These are phyloP conservation scores for Drosophila pseudoananassae DNA, from an alignment of 1,140 invertebrate genomes.

Conservation along the genomic window DNA sequence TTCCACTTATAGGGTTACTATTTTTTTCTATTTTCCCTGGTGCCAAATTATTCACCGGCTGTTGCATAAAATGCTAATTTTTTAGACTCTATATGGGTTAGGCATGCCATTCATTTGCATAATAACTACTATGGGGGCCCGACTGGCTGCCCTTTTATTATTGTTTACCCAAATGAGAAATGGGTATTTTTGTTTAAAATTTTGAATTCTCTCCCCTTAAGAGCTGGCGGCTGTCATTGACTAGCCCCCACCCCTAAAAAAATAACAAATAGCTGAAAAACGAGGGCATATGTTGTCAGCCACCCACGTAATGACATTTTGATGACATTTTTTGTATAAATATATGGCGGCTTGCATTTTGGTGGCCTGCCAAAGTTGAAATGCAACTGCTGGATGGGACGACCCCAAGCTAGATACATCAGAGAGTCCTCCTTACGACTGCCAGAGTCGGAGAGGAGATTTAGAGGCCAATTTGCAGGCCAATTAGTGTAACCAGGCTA, in stretches of 20 bases:
- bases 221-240: conserved; percentile 3
- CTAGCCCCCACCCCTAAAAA: not conserved
- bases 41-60: conserved; percentile 50
- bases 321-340: conserved; percentile 66
- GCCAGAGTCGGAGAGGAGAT: conserved; percentile 3
- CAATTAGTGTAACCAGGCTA: conserved; percentile 63
- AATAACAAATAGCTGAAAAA: conserved; percentile 3
- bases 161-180: conserved; percentile 43
- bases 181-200: conserved; percentile 38
- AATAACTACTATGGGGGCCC: conserved; percentile 25
- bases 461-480: conserved; percentile 33
- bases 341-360: conserved; percentile 15
- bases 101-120: conserved; percentile 47
- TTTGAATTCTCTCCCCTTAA: conserved; percentile 2
- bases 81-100: conserved; percentile 43
- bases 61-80: conserved; percentile 56
- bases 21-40: not conserved
- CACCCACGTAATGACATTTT: conserved; percentile 68
- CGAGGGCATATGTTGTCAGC: conserved; percentile 38
- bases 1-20: not conserved
- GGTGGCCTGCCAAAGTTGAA: conserved; percentile 14
- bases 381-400: conserved; percentile 5
- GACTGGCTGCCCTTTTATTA: conserved; percentile 24
- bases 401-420: not conserved
- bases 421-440: not conserved